Conservation (phyloP, 53 echinoderm and acorn worm species). For the Zoroaster sp. region DNA sequence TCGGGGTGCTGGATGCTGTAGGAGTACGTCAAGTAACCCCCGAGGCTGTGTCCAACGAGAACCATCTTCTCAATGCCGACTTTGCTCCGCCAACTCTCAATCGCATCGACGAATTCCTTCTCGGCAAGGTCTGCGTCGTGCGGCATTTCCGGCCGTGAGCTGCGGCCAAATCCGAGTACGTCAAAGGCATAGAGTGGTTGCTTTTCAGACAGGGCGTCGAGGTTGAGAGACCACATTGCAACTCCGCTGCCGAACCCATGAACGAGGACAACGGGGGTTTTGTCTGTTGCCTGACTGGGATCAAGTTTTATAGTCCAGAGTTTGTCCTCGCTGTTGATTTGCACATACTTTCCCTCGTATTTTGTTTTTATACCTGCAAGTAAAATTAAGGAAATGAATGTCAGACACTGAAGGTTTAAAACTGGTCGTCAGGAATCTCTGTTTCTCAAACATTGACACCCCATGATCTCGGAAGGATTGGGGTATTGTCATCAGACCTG, state of each 20-base stretch:
- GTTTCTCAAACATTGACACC: neutral
- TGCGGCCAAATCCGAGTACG: conserved; percentile 89
- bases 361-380: conserved; percentile 68
- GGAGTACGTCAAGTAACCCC: conserved; percentile 79
- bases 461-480: too few relatives aligned
- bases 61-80: conserved; percentile 88
- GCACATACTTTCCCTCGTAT: conserved; percentile 82
- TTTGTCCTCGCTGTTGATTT: conserved; percentile 64
- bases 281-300: conserved; percentile 44
- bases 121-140: conserved; percentile 75
- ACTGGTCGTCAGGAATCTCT: neutral
- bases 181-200: conserved; percentile 92
- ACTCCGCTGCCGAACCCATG: conserved; percentile 93
- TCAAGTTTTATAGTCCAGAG: conserved; percentile 80
- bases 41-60: conserved; percentile 93
- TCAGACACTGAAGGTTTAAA: neutral
- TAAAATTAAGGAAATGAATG: neutral
- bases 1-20: conserved; percentile 84
- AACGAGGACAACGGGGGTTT: conserved; percentile 83
- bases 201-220: conserved; percentile 63
- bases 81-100: conserved; percentile 88
- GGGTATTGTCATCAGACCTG: neutral
- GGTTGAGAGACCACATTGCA: conserved; percentile 86
- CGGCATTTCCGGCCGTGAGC: conserved; percentile 70
- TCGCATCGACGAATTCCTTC: conserved; percentile 78